These are phyloP conservation scores for Fundulus diaphanus DNA, from an alignment of 2,797 vertebrate species.

Conservation along the genomic window DNA sequence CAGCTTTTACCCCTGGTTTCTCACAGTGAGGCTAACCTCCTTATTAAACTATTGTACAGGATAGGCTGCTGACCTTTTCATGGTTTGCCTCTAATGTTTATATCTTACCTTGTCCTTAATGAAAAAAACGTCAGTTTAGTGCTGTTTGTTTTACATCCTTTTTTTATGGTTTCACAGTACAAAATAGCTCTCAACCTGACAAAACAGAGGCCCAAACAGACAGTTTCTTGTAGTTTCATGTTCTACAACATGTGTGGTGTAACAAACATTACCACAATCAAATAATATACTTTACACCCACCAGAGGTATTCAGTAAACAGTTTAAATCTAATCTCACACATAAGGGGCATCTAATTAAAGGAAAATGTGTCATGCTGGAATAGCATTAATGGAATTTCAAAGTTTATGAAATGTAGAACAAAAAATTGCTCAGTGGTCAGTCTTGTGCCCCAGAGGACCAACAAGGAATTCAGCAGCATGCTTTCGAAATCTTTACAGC, in stretches of 20 bases:
- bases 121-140: too few relatives aligned
- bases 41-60: too few relatives aligned
- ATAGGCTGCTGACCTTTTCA: too few relatives aligned
- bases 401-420: conserved; percentile 36
- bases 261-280: conserved; percentile 31
- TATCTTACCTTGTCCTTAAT: too few relatives aligned
- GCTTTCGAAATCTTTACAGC: conserved; percentile 16
- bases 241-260: background rate
- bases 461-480: conserved; percentile 25
- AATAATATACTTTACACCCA: conserved; percentile 37
- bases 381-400: conserved; percentile 44
- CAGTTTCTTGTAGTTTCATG: background rate
- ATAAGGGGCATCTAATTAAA: conserved; percentile 52
- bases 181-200: background rate
- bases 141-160: background rate
- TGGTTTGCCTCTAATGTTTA: too few relatives aligned
- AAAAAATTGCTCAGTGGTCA: conserved; percentile 24
- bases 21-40: too few relatives aligned
- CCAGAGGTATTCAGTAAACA: conserved; percentile 49
- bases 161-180: background rate
- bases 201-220: background rate
- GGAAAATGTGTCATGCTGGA: conserved; percentile 43
- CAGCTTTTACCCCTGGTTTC: too few relatives aligned
- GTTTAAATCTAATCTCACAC: conserved; percentile 63
- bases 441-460: background rate